Base-by-base conservation (phyloP, 2,113 vertebrate genomes). In the Periophthalmodon schlosseri region DNA sequence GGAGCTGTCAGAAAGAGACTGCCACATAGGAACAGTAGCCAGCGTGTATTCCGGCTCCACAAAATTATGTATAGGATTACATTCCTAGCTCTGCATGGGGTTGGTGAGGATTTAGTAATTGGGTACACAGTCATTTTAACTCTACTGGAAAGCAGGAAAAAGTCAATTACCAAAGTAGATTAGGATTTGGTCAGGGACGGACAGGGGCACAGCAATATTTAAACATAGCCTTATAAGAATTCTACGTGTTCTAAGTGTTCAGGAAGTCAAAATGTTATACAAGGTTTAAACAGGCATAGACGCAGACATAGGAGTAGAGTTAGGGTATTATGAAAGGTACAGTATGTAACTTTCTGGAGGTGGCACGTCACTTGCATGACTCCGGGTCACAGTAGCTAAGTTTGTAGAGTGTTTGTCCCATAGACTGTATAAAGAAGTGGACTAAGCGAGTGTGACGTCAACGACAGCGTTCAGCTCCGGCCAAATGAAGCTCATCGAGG, bases 91-190 rank as follows among this genome's bases (percentile, higher is more conserved):
- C 63, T 1, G 63, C 63, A 65, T 65, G 63, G 20, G 63, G 63
- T n/a, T 65, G 39, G 63, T 11, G 18, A 16, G 34, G 63, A 39
- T 39, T 65, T 65, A 44, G 33, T 36, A 65, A 65, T n/a, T 39
- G 63, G 63, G 63, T n/a, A 65, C 63, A 65, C 2, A 65, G 63
- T 44, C 33, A 65, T 44, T 65, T 39, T 39, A 39, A 65, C 34
- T 20, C 34, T 8, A 65, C 18, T 20, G 63, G 63, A 39, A 36
- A 39, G 60, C 34, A 65, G 34, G 63, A 65, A 65, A 39, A 65
- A 39, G 63, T 39, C 63, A 65, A 65, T 65, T 65, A 65, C 63
- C 11, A 65, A 65, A 65, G 63, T 39, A 44, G 63, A 65, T 65
- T 65, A 65, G 63, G 63, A 36, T 65, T 65, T n/a, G 20, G 63